Percentiles rank a stretch among this genome's conserved stretches.
phyloP scores from a whole-genome alignment of 2,888 invertebrate genomes.

The Acrocera orbiculus region DNA sequence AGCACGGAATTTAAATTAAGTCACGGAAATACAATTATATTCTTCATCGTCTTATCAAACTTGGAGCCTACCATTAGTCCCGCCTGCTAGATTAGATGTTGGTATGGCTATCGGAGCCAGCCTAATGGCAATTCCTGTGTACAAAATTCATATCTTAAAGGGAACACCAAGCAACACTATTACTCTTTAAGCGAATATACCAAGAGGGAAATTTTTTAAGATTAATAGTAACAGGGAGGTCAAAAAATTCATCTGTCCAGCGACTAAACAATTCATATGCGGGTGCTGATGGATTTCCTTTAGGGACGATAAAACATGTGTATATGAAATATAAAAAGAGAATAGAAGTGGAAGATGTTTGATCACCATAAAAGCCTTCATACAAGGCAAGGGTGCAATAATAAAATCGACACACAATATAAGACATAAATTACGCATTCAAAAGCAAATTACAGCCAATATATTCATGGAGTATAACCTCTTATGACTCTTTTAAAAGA shows the following conservation, averaged over 20 bases:
- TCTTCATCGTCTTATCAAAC: no score
- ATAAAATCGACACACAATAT: background rate
- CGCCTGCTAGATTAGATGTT: no score
- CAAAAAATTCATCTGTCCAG: background rate
- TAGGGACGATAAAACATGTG: background rate
- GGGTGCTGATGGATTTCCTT: slow-evolving; percentile 2
- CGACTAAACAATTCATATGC: background rate
- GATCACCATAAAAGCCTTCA: slow-evolving; percentile 2
- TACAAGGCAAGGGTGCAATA: slow-evolving; percentile 1
- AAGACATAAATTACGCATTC: slow-evolving; percentile 5
- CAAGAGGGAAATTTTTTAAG: background rate
- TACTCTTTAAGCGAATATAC: background rate
- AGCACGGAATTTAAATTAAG: slow-evolving; percentile 2
- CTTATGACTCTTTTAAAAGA: no score
- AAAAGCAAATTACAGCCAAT: slow-evolving; percentile 2
- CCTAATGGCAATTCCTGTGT: no score
- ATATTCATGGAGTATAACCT: background rate
- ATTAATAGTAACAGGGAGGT: background rate
- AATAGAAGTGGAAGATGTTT: background rate
- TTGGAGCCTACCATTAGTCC: no score
- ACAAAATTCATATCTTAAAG: no score
- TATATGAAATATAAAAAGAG: no score
- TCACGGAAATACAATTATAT: slow-evolving; percentile 4
- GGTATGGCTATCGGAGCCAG: no score
- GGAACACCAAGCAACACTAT: no score